Evolutionary conservation across 2,113 vertebrate species (phyloP).

Genomic region (Scopus umbretta): DNA sequence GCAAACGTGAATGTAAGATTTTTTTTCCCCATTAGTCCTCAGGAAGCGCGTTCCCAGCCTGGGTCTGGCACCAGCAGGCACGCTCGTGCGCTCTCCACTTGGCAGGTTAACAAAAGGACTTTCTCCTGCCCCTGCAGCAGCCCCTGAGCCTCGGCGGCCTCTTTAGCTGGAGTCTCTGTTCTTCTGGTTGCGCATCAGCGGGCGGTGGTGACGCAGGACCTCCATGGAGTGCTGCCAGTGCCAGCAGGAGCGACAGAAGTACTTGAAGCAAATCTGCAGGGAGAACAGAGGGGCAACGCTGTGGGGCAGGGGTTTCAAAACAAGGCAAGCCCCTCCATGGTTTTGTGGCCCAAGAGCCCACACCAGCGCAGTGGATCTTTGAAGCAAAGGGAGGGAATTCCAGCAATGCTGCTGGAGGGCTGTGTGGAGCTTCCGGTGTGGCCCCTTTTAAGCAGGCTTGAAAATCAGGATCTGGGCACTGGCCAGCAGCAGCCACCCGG

Average conservation of each 20-base stretch:
- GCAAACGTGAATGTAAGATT: conserved; percentile 89
- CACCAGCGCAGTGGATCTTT: rapidly evolving
- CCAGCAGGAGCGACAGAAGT: conserved; percentile 98
- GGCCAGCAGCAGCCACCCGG: not conserved
- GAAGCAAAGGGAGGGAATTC: not conserved
- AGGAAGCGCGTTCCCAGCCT: conserved; percentile 74
- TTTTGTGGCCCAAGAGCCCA: too few species aligned
- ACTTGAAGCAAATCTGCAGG: conserved; percentile 94
- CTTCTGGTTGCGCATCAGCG: conserved; percentile 99
- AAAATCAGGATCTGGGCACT: too few species aligned
- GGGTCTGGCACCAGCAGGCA: conserved; percentile 62
- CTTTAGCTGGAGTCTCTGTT: conserved; percentile 90
- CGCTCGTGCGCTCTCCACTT: conserved; percentile 58
- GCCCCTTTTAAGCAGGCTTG: not conserved
- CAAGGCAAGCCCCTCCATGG: rapidly evolving
- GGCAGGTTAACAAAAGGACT: conserved; percentile 40
- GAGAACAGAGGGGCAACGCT: rapidly evolving
- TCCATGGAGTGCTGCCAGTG: conserved; percentile 98
- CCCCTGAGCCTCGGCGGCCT: not conserved
- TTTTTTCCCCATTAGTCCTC: conserved; percentile 72
- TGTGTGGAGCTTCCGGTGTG: not conserved
- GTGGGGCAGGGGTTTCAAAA: not conserved
- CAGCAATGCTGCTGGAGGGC: rapidly evolving
- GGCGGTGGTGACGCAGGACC: conserved; percentile 92
- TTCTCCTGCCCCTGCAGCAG: not conserved